Conservation (phyloP, 2,113 vertebrate species). For the Oncorhynchus mykiss region DNA sequence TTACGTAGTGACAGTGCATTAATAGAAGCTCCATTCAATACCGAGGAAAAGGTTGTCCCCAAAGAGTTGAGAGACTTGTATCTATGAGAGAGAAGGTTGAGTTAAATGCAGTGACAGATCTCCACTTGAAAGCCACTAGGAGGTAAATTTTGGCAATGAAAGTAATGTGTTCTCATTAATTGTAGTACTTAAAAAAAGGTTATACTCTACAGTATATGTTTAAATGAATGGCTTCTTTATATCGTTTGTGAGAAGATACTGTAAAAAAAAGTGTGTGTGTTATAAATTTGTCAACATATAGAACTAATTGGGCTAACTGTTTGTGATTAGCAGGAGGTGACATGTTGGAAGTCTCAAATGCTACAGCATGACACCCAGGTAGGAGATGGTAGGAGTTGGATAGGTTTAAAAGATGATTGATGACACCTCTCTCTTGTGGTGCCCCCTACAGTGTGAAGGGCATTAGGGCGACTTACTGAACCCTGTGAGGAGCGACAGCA, state of each 20-base stretch:
- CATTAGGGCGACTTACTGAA: background rate
- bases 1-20: background rate
- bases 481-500: background rate
- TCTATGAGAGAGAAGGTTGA: background rate
- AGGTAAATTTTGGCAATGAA: background rate
- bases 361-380: background rate
- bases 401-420: background rate
- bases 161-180: background rate
- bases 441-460: background rate
- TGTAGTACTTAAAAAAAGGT: background rate
- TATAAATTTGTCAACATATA: background rate
- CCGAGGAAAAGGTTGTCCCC: background rate
- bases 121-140: background rate
- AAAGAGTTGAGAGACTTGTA: background rate
- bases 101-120: constrained; percentile 1
- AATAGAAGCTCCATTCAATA: background rate
- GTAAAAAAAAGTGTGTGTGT: background rate
- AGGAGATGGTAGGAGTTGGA: background rate
- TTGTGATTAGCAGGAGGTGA: background rate
- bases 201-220: no score
- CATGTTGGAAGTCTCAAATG: background rate
- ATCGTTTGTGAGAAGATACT: background rate
- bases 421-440: background rate
- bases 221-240: background rate
- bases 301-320: background rate